Evolutionary conservation across 2,797 vertebrate genomes (phyloP), one percentile per base, ranked within the genome.

Genomic region (Bradypus variegatus): DNA sequence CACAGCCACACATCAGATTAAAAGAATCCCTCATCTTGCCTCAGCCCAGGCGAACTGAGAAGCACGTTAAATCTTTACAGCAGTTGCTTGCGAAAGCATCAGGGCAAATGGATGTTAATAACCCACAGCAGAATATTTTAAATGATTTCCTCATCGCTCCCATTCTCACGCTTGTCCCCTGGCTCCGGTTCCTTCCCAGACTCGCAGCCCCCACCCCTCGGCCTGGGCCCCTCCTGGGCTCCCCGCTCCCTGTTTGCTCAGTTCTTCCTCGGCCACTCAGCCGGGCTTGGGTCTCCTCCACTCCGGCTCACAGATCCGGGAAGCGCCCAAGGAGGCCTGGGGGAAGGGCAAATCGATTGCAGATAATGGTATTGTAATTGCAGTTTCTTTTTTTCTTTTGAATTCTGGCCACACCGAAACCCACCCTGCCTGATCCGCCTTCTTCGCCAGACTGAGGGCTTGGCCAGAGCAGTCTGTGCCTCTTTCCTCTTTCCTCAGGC

Each of bases 81-180:
- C 58, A 23, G 58, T 23, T 21, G 23, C 58, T 58, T 21, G 21
- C 7, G 58, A 21, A 58, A 58, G 21, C 21, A 8, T 23, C 58
- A 58, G 58, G 55, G 58, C 21, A 19, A 23, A 18, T 1, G 8
- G 36, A 31, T 5, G 2, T 5, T 3, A 45, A 29, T 10, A 12
- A n/a, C 36, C 38, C 4, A 1, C 48, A 36, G 75, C 23, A 1
- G 4, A 21, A 21, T 0, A 0, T 8, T 4, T 8, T 2, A 10
- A 6, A 1, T 1, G 0, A 2, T 29, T 50, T 81, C 45, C 73
- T 50, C 25, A 0, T 19, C 0, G 0, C 78, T 19, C 62, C 2
- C 1, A 1, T 0, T n/a, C 75, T 60, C 27, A 1, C 7, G 15
- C 2, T 65, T 31, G 11, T 41, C 73, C 8, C 45, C 3, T 1